phyloP scores from a whole-genome alignment of 2,113 vertebrate genomes.

The Callospermophilus lateralis region DNA sequence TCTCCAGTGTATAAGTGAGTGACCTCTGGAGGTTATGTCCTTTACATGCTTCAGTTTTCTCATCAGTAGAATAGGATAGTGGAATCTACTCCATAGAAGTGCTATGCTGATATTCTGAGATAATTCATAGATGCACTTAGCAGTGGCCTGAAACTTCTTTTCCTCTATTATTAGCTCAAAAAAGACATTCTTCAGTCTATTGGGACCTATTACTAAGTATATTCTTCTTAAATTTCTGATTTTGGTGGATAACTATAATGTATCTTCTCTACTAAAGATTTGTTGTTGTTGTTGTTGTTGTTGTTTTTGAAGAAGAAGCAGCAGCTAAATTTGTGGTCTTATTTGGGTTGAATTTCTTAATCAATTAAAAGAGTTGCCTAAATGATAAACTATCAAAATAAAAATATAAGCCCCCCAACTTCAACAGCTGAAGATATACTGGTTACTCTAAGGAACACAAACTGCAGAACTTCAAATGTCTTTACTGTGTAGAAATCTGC shows the following conservation, averaged over 20 bases:
- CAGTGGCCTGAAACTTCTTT: neutral
- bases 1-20: neutral
- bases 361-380: constrained; percentile 17
- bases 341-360: neutral
- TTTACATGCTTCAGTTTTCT: neutral
- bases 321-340: neutral
- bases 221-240: constrained; percentile 1
- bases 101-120: neutral
- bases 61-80: constrained; percentile 1
- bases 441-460: constrained; percentile 56
- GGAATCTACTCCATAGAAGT: neutral
- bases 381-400: neutral
- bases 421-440: constrained; percentile 25
- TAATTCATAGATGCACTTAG: neutral
- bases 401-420: neutral
- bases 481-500: constrained; percentile 7
- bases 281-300: neutral
- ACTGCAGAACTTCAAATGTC: constrained; percentile 58
- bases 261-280: constrained; percentile 9
- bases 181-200: neutral
- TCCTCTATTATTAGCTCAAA: neutral
- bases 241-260: neutral
- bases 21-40: neutral
- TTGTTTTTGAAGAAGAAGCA: neutral
- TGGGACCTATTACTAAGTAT: neutral